Conservation (phyloP, 2,113 vertebrate species). For the Ceuthmochares aereus region DNA sequence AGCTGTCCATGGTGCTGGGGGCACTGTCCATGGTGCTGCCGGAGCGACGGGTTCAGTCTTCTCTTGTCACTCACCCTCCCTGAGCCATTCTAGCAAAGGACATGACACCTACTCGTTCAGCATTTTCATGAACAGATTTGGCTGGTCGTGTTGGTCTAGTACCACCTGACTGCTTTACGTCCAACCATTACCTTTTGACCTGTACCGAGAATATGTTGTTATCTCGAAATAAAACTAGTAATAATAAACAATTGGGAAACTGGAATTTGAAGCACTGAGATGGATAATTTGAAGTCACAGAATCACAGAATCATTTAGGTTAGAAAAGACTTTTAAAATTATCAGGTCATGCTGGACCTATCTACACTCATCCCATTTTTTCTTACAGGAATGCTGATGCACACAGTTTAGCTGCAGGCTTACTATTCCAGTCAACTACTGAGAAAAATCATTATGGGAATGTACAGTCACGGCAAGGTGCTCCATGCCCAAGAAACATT, state of each 20-base stretch:
- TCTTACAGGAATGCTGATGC: neutral
- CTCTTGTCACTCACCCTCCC: too few relatives aligned
- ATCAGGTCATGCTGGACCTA: neutral
- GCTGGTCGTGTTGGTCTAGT: too few relatives aligned
- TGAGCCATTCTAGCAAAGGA: too few relatives aligned
- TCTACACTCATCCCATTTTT: neutral
- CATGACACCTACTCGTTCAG: too few relatives aligned
- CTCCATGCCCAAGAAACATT: neutral
- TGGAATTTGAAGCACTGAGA: neutral
- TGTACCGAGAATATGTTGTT: rapidly evolving
- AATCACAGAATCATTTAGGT: too few relatives aligned
- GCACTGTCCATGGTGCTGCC: neutral
- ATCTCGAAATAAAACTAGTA: neutral
- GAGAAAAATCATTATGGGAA: neutral
- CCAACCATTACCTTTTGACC: neutral
- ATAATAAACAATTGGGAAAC: neutral
- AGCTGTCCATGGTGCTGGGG: neutral
- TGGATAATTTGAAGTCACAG: neutral
- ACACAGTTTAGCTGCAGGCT: neutral
- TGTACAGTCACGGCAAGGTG: neutral
- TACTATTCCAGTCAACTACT: neutral
- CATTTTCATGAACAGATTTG: too few relatives aligned
- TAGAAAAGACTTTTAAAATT: too few relatives aligned
- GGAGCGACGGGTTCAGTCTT: too few relatives aligned
- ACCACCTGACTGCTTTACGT: too few relatives aligned